phyloP scores from a whole-genome alignment of 1,140 invertebrate genomes.

The Penaeus japonicus region DNA sequence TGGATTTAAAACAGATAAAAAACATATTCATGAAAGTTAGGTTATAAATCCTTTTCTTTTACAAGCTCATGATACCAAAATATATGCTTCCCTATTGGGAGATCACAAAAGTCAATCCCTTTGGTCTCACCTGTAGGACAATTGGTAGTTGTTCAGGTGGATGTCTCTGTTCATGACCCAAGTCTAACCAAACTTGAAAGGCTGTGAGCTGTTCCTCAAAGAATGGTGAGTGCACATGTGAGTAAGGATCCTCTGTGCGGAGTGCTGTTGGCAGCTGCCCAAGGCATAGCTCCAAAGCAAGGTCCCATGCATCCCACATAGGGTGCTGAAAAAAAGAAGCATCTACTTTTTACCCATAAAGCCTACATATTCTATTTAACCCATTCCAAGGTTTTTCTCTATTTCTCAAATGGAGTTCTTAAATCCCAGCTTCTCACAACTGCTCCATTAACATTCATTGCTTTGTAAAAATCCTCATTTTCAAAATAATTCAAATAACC shows the following conservation, averaged over 20 bases:
- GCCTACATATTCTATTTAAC: not conserved
- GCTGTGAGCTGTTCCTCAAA: slow-evolving; percentile 98
- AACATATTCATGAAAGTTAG: not conserved
- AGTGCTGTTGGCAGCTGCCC: slow-evolving; percentile 74
- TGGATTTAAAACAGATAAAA: not conserved
- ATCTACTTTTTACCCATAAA: not conserved
- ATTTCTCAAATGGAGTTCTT: not conserved
- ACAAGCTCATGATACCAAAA: not conserved
- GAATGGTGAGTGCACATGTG: slow-evolving; percentile 81
- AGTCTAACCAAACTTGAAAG: slow-evolving; percentile 94
- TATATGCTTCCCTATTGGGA: not conserved
- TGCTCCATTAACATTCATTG: too few species aligned
- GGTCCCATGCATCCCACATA: slow-evolving; percentile 97
- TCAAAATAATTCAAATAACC: not conserved
- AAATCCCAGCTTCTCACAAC: too few species aligned
- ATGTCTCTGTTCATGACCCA: slow-evolving; percentile 77
- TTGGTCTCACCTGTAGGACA: slow-evolving; percentile 79
- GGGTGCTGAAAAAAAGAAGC: slow-evolving; percentile 69
- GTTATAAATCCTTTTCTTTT: not conserved
- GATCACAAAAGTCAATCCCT: not conserved
- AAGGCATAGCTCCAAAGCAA: slow-evolving; percentile 92
- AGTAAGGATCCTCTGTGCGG: slow-evolving; percentile 30
- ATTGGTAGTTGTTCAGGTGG: slow-evolving; percentile 97
- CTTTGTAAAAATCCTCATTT: too few species aligned
- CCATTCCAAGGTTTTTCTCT: not conserved